These are phyloP conservation scores for Rhynchomys soricoides DNA, from an alignment of 2,113 vertebrate species.

Conservation along the genomic window DNA sequence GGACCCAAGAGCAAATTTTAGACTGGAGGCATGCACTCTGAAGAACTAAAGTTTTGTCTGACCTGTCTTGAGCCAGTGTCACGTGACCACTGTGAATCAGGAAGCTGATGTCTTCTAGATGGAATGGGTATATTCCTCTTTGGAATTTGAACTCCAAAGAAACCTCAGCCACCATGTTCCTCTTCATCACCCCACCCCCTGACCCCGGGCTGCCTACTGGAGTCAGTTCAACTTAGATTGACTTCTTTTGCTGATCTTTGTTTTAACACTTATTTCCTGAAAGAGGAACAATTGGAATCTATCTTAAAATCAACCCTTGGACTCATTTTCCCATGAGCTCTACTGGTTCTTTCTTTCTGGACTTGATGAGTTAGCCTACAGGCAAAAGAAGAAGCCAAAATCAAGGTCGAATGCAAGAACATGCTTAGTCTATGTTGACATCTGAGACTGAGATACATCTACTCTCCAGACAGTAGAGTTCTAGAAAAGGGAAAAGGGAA, in stretches of 20 bases:
- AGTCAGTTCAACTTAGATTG: background rate
- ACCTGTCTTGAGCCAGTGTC: background rate
- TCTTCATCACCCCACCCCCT: accelerated
- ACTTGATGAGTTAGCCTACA: constrained; percentile 23
- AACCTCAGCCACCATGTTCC: accelerated
- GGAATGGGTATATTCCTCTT: background rate
- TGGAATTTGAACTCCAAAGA: background rate
- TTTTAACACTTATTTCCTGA: constrained; percentile 42
- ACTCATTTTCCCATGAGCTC: background rate
- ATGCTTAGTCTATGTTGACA: background rate
- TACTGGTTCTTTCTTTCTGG: background rate
- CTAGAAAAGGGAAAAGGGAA: background rate
- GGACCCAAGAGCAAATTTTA: background rate
- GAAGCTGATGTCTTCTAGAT: background rate
- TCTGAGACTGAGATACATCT: accelerated
- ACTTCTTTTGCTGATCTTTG: constrained; percentile 25
- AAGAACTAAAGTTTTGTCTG: too few species aligned
- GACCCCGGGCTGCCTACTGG: background rate
- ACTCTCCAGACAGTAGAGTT: background rate
- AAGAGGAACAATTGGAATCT: constrained; percentile 62
- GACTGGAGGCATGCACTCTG: background rate
- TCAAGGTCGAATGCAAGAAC: background rate
- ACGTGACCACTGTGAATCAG: accelerated
- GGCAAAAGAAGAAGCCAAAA: background rate
- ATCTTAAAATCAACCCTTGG: constrained; percentile 36